These are phyloP conservation scores for Sphenopsis melanotis DNA, from an alignment of 2,797 vertebrate genomes.

Conservation along the genomic window DNA sequence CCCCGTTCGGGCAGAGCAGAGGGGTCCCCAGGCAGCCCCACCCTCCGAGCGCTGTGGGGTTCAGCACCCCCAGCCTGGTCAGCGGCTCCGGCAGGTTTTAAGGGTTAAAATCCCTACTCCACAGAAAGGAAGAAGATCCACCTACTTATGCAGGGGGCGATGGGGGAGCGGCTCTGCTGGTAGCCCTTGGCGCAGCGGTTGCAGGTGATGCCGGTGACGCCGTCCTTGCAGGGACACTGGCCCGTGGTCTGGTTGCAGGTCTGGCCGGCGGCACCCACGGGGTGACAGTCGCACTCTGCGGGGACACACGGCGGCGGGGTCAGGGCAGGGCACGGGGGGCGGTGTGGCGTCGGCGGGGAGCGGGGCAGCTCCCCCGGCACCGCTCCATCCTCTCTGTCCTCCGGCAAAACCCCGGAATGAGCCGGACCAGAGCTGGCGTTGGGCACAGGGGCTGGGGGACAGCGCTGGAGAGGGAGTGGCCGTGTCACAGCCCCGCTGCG, in stretches of 20 bases:
- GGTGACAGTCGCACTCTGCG: constrained; percentile 96
- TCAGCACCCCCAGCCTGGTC: background rate
- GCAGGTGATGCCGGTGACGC: constrained; percentile 96
- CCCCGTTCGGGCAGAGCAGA: fast-evolving
- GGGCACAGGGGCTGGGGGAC: background rate
- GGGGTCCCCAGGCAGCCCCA: background rate
- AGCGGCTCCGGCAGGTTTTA: background rate
- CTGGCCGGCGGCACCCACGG: constrained; percentile 95
- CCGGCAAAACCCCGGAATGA: fast-evolving
- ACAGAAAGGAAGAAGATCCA: constrained; percentile 53
- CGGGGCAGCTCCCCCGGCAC: fast-evolving
- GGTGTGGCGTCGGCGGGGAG: background rate
- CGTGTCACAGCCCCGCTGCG: fast-evolving
- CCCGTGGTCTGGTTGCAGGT: constrained; percentile 98
- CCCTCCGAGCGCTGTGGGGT: fast-evolving
- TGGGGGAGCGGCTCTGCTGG: constrained; percentile 98
- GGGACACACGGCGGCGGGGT: constrained; percentile 70
- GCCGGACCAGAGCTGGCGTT: background rate
- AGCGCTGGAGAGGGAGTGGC: background rate
- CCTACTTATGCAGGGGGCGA: constrained; percentile 98
- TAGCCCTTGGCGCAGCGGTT: constrained; percentile 98
- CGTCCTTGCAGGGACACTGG: constrained; percentile 97
- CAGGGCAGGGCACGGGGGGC: background rate
- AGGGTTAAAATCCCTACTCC: background rate
- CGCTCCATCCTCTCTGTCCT: background rate